Percentiles rank a stretch among this genome's conserved stretches.
These are phyloP conservation scores for Polyergus mexicanus DNA, from an alignment of 1,140 invertebrate species.

Conservation along the genomic window DNA sequence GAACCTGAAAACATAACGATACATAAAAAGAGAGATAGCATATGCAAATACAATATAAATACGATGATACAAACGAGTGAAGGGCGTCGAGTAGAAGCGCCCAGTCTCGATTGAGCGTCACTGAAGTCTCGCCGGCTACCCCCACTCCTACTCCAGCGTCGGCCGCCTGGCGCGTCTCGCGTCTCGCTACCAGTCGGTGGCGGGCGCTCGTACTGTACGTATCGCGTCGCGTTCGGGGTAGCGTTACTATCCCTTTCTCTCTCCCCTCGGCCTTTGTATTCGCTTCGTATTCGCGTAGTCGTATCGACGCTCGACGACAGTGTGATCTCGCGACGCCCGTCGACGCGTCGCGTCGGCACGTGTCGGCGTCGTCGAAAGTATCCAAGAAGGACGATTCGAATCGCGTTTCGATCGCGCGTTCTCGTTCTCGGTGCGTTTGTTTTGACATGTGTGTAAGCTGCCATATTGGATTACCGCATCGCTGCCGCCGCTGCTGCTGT, in stretches of 20 bases:
- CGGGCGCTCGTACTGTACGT: slow-evolving; percentile 66
- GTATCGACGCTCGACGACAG: slow-evolving; percentile 10
- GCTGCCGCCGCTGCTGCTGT: slow-evolving; percentile 8
- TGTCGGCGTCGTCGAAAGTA: neutral
- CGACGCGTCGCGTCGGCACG: slow-evolving; percentile 45
- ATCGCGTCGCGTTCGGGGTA: slow-evolving; percentile 15
- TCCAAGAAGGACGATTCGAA: slow-evolving; percentile 36
- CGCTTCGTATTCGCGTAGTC: slow-evolving; percentile 12
- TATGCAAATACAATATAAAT: neutral
- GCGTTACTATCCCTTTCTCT: slow-evolving; percentile 30
- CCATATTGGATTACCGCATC: slow-evolving; percentile 82
- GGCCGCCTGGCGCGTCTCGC: slow-evolving; percentile 50
- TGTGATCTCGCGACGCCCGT: neutral
- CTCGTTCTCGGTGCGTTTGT: slow-evolving; percentile 78
- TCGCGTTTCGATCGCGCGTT: slow-evolving; percentile 75
- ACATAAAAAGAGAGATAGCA: neutral
- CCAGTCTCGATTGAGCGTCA: slow-evolving; percentile 52
- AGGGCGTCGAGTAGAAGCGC: neutral
- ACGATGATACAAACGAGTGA: neutral
- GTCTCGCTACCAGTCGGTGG: slow-evolving; percentile 76
- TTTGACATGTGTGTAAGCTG: slow-evolving; percentile 83
- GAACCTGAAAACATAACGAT: too few species aligned
- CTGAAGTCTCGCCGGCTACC: slow-evolving; percentile 35
- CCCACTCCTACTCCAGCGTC: slow-evolving; percentile 22
- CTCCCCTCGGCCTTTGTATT: neutral